A percentile compares a stretch with the other conserved stretches of the same genome.
phyloP scores from a whole-genome alignment of 2,797 vertebrate genomes.

The Parauchenoglanis ngamensis region DNA sequence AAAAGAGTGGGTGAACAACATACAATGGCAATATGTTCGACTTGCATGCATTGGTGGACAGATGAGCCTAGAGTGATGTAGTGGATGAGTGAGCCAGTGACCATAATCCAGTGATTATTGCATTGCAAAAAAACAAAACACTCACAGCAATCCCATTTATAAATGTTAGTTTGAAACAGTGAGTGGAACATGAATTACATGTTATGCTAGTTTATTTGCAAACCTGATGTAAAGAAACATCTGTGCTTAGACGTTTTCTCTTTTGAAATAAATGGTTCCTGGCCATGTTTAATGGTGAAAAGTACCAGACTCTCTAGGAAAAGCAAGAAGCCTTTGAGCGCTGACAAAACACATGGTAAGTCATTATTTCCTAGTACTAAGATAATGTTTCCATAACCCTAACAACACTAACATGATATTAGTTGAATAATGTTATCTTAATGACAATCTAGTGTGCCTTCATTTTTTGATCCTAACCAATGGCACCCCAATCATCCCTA shows the following conservation, averaged over 20 bases:
- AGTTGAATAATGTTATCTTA: background rate
- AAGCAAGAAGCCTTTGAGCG: background rate
- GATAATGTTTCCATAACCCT: background rate
- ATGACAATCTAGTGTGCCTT: background rate
- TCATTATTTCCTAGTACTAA: background rate
- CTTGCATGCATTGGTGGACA: background rate
- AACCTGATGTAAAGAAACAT: background rate
- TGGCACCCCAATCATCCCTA: background rate
- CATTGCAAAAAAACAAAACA: background rate
- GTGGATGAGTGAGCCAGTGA: background rate
- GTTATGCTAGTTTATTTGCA: background rate
- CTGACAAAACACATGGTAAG: background rate
- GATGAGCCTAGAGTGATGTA: background rate
- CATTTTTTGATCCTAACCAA: background rate
- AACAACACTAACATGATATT: background rate
- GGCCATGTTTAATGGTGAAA: background rate
- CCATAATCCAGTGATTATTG: background rate
- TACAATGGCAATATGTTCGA: background rate
- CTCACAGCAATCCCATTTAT: background rate
- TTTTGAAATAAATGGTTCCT: background rate
- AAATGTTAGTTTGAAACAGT: background rate
- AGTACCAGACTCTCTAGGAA: background rate
- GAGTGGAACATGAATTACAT: background rate
- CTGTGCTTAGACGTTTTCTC: background rate
- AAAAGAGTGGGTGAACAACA: background rate